A percentile compares a stretch with the other conserved stretches of the same genome.
Conservation (phyloP, 2,113 vertebrate species). For the Ovibos moschatus region DNA sequence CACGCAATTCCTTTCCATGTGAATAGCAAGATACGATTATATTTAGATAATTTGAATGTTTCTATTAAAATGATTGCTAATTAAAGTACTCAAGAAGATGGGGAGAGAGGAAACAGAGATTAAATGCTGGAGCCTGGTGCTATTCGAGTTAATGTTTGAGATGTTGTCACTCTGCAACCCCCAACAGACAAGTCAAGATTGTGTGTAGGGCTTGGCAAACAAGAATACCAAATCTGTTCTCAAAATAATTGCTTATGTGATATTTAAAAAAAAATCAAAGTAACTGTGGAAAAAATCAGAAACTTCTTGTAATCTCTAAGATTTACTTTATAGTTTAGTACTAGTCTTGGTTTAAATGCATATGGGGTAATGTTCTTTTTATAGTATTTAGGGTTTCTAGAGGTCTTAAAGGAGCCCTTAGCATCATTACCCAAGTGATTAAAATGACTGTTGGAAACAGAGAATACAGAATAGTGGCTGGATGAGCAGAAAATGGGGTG, state of each 20-base stretch:
- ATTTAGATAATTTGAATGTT: neutral
- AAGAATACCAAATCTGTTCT: neutral
- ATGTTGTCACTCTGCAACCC: neutral
- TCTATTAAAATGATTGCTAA: neutral
- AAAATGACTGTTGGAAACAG: neutral
- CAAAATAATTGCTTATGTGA: neutral
- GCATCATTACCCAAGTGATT: neutral
- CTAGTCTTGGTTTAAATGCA: neutral
- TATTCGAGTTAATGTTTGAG: neutral
- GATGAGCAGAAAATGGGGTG: neutral
- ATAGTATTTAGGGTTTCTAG: neutral
- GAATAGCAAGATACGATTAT: neutral
- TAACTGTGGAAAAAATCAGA: neutral
- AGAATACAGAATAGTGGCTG: neutral
- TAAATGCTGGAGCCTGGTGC: neutral
- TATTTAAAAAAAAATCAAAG: neutral
- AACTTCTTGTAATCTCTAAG: neutral
- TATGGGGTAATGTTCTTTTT: neutral
- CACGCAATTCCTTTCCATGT: neutral
- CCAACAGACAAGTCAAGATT: neutral
- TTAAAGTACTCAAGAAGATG: neutral
- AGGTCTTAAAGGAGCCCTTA: neutral
- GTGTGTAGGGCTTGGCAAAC: neutral
- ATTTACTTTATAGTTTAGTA: neutral
- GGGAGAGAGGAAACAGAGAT: neutral